Base-by-base conservation (phyloP, 1,140 invertebrate species). In the Caerostris extrusa region DNA sequence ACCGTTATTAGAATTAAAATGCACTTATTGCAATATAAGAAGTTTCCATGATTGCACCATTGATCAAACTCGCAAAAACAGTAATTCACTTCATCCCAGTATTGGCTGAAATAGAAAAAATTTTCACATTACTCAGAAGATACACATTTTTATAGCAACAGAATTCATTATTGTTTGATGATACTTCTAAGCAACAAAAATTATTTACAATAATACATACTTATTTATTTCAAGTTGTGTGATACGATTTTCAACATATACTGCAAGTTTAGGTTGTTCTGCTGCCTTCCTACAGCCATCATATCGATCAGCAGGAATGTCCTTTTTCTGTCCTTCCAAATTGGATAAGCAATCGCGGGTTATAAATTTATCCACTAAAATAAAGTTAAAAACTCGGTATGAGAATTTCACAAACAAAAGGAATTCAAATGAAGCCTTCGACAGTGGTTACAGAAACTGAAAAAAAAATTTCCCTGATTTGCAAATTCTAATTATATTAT, bases 41-140 rank as follows among this genome's bases (percentile, higher is more conserved):
- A 64, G 12, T n/a, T 4, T 71, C 85, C 91, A 82, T 96, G 95
- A 95, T 99, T 99, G 96, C 98, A 99, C 95, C 98, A 97, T 95
- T 99, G 97, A 95, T 98, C 98, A 94, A 98, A 97, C 95, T 98
- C 98, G 95, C 98, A 99, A 95, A 99, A 98, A 95, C 98, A 99
- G 97, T 97, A 99, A 19, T 97, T 98, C 34, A 98, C 98, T 95
- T 98, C 97, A 95, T 98, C 98, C 95, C 97, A 99, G 96, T 98
- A 97, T 95, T 98, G 96, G 95, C 98, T 98, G 96, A 88, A 97
- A 97, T 95, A 95, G 95, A 95, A 87, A 95, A 83, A 17, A n/a
- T 34, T 34, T 0, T 34, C 34, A 34, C 34, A 2, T 34, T 34
- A 34, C 34, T 1, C 34, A 2, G 34, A 34, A 34, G 0, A 34